Percentiles rank a stretch among this genome's conserved stretches.
These are phyloP conservation scores for Gadus macrocephalus DNA, from an alignment of 2,113 vertebrate genomes.

Conservation along the genomic window DNA sequence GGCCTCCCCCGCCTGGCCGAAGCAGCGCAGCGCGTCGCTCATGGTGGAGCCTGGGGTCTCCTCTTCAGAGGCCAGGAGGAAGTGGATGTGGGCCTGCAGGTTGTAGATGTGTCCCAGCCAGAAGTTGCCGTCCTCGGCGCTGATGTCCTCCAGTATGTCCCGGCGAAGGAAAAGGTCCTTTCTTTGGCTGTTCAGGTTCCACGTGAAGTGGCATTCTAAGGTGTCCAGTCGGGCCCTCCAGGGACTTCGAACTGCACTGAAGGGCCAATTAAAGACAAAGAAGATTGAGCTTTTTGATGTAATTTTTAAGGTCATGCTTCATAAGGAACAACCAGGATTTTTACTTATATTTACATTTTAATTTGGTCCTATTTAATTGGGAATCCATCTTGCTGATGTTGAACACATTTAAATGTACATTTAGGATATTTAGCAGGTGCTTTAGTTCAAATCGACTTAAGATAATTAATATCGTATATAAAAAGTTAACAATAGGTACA, in stretches of 20 bases:
- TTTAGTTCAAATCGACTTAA: too few species aligned
- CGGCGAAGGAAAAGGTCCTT: constrained; percentile 20
- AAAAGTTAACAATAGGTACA: too few species aligned
- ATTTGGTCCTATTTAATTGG: neutral
- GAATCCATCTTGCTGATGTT: neutral
- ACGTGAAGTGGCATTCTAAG: constrained; percentile 57
- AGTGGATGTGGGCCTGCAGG: constrained; percentile 50
- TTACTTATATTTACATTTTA: neutral
- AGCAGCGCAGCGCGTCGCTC: constrained; percentile 28
- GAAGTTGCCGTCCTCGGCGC: constrained; percentile 23
- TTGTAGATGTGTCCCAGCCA: constrained; percentile 65
- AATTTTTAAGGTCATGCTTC: too few species aligned
- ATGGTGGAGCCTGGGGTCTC: neutral
- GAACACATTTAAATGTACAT: too few species aligned
- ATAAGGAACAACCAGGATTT: too few species aligned
- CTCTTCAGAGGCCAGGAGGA: neutral
- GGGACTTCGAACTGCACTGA: constrained; percentile 31
- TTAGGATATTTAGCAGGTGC: too few species aligned
- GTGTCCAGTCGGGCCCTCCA: constrained; percentile 30
- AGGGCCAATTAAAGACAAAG: neutral
- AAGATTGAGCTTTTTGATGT: neutral
- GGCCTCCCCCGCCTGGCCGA: constrained; percentile 45
- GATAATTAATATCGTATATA: too few species aligned
- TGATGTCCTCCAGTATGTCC: constrained; percentile 50
- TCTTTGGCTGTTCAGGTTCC: constrained; percentile 28